Evolutionary conservation across 2,797 vertebrate species (phyloP).

Genomic region (Miichthys miiuy): DNA sequence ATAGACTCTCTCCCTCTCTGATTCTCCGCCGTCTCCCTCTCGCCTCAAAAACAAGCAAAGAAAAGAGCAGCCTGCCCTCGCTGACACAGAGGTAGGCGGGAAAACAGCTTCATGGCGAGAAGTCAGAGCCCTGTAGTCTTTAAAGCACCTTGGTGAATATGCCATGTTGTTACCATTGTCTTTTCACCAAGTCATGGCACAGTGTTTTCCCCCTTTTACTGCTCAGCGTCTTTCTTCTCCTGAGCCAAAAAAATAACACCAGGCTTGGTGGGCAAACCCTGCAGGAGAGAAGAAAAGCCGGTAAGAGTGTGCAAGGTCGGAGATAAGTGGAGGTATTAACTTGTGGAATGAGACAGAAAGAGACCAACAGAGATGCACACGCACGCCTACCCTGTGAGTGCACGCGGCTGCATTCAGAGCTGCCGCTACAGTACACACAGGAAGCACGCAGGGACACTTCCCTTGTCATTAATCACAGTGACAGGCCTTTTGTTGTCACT

Average conservation of each 20-base stretch:
- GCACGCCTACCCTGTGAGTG: slow-evolving; percentile 11
- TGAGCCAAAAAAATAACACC: slow-evolving; percentile 26
- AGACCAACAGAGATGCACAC: slow-evolving; percentile 42
- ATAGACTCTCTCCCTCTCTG: slow-evolving; percentile 47
- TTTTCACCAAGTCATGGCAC: slow-evolving; percentile 2
- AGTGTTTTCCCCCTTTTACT: slow-evolving; percentile 3
- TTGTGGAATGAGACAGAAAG: slow-evolving; percentile 59
- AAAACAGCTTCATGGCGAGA: slow-evolving; percentile 34
- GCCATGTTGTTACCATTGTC: slow-evolving; percentile 32
- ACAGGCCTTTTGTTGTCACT: slow-evolving; percentile 79
- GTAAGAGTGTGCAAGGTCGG: slow-evolving; percentile 56
- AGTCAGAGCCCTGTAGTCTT: slow-evolving; percentile 10
- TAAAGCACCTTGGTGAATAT: slow-evolving; percentile 38
- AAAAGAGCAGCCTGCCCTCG: slow-evolving; percentile 19
- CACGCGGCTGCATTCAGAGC: slow-evolving; percentile 38
- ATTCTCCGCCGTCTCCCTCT: slow-evolving; percentile 8
- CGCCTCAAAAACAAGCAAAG: slow-evolving; percentile 34
- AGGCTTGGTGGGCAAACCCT: slow-evolving; percentile 26
- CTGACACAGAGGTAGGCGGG: neutral
- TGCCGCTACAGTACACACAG: slow-evolving; percentile 45
- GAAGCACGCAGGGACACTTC: slow-evolving; percentile 63
- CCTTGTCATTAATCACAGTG: slow-evolving; percentile 78
- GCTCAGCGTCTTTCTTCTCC: slow-evolving; percentile 17
- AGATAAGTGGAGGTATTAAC: slow-evolving; percentile 72
- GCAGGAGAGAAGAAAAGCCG: slow-evolving; percentile 45